Base-by-base conservation (phyloP, 2,113 vertebrate species). In the Pseudolaguvia tuberculata region DNA sequence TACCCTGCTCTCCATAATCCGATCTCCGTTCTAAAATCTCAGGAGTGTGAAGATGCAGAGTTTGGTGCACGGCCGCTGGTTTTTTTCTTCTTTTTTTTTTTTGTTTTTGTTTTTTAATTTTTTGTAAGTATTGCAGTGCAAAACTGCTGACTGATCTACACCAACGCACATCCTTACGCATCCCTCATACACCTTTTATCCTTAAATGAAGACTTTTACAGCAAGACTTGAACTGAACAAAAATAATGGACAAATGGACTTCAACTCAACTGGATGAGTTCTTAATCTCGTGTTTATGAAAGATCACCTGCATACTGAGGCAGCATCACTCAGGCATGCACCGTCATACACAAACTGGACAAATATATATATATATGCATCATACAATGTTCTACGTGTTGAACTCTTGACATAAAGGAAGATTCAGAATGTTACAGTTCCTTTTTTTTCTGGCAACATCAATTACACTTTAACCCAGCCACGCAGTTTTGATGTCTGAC, bases 151-250 rank as follows among this genome's bases (percentile, higher is more conserved):
- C 79, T 73, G 47, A 52, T 53, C 52, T 31, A 79, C 23, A 75
- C 20, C 67, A 23, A 82, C 71, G 70, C 70, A 72, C 63, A 66
- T 63, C 75, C 81, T 51, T 31, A 79, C 75, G 77, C 79, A 79
- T 57, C 77, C 73, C 67, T 77, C 76, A 50, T 72, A 77, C 57
- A 70, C 76, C 67, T 78, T 70, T 78, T 72, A 65, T 85, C 86
- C 84, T 88, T 86, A 89, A 90, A 91, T 91, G 90, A 91, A 92
- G 91, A 90, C 84, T 82, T 88, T 86, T 85, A 84, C 79, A 77
- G 72, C 84, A 82, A 91, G 89, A 91, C 91, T 92, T 91, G 89
- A 92, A 90, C 81, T 27, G 70, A 82, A 80, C 72, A 70, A n/a
- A 72, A 81, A 86, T 65, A 62, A 56, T 82, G 72, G 75, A 85